Conservation (phyloP, 2,888 invertebrate genomes). For the Drosophila tanythrix region DNA sequence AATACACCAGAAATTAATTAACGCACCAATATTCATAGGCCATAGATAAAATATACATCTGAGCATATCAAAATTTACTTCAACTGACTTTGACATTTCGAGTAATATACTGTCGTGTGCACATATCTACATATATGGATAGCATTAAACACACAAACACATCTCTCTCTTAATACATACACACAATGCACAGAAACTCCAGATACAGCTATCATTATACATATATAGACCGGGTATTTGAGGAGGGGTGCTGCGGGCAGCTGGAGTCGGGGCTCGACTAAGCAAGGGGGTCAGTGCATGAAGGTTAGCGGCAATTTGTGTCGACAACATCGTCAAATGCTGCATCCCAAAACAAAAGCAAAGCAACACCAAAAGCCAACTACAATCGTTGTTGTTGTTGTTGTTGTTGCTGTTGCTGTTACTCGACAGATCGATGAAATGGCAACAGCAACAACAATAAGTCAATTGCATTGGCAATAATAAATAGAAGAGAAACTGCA, state of each 20-base stretch:
- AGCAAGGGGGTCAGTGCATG: conserved; percentile 71
- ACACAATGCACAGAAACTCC: conserved; percentile 15
- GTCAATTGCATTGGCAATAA: conserved; percentile 75
- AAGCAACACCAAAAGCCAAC: conserved; percentile 46
- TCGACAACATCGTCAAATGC: conserved; percentile 67
- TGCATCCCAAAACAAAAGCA: conserved; percentile 59
- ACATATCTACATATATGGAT: conserved; percentile 6
- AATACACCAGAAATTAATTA: neutral
- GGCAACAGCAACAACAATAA: conserved; percentile 67
- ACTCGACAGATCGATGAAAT: conserved; percentile 65
- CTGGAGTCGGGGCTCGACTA: conserved; percentile 45
- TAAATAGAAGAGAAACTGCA: conserved; percentile 72
- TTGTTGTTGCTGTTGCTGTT: conserved; percentile 55
- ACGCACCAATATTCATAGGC: neutral
- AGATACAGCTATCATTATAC: conserved; percentile 36
- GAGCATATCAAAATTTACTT: conserved; percentile 13
- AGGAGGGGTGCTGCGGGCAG: neutral
- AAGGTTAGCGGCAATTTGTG: conserved; percentile 79
- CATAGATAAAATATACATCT: neutral
- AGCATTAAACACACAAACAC: conserved; percentile 12
- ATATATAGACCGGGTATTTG: neutral
- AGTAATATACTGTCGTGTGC: conserved; percentile 26
- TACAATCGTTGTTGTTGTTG: conserved; percentile 45
- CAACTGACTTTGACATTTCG: conserved; percentile 43
- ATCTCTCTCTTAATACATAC: neutral